A percentile compares a stretch with the other conserved stretches of the same genome.
These are phyloP conservation scores for Nothobranchius furzeri DNA, from an alignment of 2,113 vertebrate species.

Conservation along the genomic window DNA sequence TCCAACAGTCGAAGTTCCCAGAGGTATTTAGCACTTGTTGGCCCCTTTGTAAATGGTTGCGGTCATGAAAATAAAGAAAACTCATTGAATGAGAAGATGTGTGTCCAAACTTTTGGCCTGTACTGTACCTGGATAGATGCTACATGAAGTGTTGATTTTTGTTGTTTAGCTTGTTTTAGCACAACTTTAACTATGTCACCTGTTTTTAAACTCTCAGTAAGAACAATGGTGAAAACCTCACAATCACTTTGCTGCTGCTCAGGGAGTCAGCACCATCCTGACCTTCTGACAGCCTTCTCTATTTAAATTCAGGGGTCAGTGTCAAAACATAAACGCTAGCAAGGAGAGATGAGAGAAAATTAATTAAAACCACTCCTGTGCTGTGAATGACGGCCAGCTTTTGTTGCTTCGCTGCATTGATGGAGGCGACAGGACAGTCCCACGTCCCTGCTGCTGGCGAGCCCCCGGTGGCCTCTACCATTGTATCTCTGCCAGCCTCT, in stretches of 20 bases:
- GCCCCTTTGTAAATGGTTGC: no score
- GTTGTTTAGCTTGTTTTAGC: slow-evolving; percentile 41
- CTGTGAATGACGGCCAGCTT: slow-evolving; percentile 87
- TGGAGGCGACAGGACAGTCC: slow-evolving; percentile 88
- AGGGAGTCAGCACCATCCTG: slow-evolving; percentile 60
- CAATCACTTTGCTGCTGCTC: slow-evolving; percentile 39
- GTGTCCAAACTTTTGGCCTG: no score
- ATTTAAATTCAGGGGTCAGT: slow-evolving; percentile 75
- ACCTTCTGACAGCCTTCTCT: slow-evolving; percentile 72
- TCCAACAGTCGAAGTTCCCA: no score
- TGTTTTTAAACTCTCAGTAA: slow-evolving; percentile 32
- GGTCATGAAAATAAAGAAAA: no score
- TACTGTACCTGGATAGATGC: neutral
- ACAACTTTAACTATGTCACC: slow-evolving; percentile 29
- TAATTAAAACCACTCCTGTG: slow-evolving; percentile 97
- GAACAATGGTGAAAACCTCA: slow-evolving; percentile 62
- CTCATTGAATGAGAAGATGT: no score
- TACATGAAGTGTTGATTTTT: neutral
- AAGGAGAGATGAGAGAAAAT: slow-evolving; percentile 94
- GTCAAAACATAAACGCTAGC: slow-evolving; percentile 73
- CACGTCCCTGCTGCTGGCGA: slow-evolving; percentile 83
- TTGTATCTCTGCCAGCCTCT: slow-evolving; percentile 88
- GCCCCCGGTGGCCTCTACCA: slow-evolving; percentile 87
- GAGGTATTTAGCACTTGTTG: no score
- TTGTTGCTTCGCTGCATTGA: slow-evolving; percentile 91